A percentile compares a stretch with the other conserved stretches of the same genome.
Evolutionary conservation across 2,113 vertebrate species (phyloP).

Genomic region (Nestor notabilis): DNA sequence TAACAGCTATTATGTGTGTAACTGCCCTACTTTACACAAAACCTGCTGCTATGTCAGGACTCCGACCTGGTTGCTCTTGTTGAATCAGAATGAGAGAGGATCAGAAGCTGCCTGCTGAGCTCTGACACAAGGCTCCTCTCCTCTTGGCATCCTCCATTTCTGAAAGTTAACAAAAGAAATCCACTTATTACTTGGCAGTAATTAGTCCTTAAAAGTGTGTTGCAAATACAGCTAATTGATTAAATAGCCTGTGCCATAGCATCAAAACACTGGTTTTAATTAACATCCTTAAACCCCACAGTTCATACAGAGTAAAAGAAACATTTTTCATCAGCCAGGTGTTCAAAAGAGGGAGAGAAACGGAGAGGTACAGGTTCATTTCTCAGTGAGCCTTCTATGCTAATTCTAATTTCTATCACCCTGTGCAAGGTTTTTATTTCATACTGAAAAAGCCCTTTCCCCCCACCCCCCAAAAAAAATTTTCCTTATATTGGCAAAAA

Average conservation of each 20-base stretch:
- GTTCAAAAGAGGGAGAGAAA: neutral
- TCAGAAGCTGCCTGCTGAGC: conserved; percentile 18
- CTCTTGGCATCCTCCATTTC: conserved; percentile 3
- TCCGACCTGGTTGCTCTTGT: neutral
- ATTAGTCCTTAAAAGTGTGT: conserved; percentile 47
- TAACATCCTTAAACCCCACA: conserved; percentile 20
- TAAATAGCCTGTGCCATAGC: conserved; percentile 29
- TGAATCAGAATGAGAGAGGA: neutral
- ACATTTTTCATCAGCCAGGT: conserved; percentile 19
- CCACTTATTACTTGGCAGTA: neutral
- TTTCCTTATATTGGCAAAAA: neutral
- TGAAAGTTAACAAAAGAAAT: conserved; percentile 37
- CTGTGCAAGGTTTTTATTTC: neutral
- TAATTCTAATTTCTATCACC: neutral
- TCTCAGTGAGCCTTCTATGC: neutral
- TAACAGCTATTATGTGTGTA: neutral
- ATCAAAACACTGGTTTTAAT: conserved; percentile 69
- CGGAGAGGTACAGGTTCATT: neutral
- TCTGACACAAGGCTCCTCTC: neutral
- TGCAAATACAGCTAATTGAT: conserved; percentile 66
- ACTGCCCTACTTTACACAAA: neutral
- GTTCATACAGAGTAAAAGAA: conserved; percentile 36
- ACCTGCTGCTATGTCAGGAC: neutral
- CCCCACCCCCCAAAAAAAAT: rapidly evolving
- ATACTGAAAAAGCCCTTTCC: rapidly evolving